These are phyloP conservation scores for Cryptus viduatorius DNA, from an alignment of 2,888 invertebrate species.

Conservation along the genomic window DNA sequence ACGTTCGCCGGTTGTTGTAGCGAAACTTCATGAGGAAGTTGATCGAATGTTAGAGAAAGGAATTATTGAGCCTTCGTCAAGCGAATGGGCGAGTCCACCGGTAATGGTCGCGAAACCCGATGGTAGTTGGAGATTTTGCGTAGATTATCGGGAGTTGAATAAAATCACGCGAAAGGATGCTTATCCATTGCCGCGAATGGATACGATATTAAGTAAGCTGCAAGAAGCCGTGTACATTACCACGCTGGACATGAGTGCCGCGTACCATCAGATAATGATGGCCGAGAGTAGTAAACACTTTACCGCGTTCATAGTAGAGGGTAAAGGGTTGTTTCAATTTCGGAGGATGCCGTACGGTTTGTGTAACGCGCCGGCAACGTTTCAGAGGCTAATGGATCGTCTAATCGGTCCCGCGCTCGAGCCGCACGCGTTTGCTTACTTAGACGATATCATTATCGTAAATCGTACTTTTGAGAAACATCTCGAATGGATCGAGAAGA, in stretches of 20 bases:
- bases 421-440: too few relatives aligned
- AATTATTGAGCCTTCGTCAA: constrained; percentile 64
- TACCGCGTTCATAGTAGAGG: too few relatives aligned
- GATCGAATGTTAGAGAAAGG: constrained; percentile 49
- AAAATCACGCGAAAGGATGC: background rate
- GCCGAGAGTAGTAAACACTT: too few relatives aligned
- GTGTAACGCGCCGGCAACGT: too few relatives aligned
- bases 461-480: too few relatives aligned
- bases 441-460: too few relatives aligned
- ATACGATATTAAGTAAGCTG: background rate
- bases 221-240: background rate
- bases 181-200: background rate
- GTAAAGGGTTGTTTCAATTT: too few relatives aligned
- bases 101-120: background rate
- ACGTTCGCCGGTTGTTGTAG: constrained; percentile 35
- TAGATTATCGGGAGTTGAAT: background rate
- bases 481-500: too few relatives aligned
- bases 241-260: background rate
- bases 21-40: constrained; percentile 42
- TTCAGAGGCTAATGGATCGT: too few relatives aligned
- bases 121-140: background rate
- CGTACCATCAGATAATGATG: background rate
- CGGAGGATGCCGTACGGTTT: too few relatives aligned
- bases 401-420: too few relatives aligned
- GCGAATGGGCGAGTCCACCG: constrained; percentile 63